phyloP scores from a whole-genome alignment of 2,888 invertebrate species.

The Papilio elwesi region DNA sequence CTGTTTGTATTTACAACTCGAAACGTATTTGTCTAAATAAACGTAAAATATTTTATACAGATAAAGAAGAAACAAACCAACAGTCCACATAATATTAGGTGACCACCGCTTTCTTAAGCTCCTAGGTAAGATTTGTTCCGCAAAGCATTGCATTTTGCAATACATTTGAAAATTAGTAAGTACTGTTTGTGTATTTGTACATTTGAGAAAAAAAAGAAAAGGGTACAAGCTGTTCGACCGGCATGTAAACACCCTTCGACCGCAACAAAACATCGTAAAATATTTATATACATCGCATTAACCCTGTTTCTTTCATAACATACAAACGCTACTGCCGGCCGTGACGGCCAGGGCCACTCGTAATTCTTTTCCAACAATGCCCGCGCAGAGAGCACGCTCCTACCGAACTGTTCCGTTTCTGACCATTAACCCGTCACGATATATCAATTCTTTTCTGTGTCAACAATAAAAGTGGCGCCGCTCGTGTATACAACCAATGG shows the following conservation, averaged over 20 bases:
- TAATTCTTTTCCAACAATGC: slow-evolving; percentile 56
- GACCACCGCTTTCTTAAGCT: background rate
- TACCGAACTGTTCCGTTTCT: slow-evolving; percentile 18
- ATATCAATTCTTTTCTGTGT: slow-evolving; percentile 5
- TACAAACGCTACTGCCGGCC: slow-evolving; percentile 46
- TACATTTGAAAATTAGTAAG: background rate
- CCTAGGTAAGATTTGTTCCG: background rate
- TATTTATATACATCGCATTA: slow-evolving; percentile 50
- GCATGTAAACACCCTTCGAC: slow-evolving; percentile 36
- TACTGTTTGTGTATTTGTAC: no score
- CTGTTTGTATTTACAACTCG: no score
- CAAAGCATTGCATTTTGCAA: background rate
- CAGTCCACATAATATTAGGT: background rate
- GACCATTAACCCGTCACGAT: slow-evolving; percentile 41
- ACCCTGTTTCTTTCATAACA: slow-evolving; percentile 56
- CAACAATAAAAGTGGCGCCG: background rate
- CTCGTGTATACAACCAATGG: background rate
- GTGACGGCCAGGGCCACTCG: slow-evolving; percentile 52
- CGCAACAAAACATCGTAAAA: slow-evolving; percentile 59
- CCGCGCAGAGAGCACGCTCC: slow-evolving; percentile 38
- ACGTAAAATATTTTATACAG: no score
- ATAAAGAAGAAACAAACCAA: background rate
- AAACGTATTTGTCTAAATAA: no score
- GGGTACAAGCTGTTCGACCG: background rate
- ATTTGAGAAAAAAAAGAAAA: background rate